Percentiles rank a stretch among this genome's conserved stretches.
Conservation (phyloP, 1,140 invertebrate genomes). For the Protaetia brevitarsis region DNA sequence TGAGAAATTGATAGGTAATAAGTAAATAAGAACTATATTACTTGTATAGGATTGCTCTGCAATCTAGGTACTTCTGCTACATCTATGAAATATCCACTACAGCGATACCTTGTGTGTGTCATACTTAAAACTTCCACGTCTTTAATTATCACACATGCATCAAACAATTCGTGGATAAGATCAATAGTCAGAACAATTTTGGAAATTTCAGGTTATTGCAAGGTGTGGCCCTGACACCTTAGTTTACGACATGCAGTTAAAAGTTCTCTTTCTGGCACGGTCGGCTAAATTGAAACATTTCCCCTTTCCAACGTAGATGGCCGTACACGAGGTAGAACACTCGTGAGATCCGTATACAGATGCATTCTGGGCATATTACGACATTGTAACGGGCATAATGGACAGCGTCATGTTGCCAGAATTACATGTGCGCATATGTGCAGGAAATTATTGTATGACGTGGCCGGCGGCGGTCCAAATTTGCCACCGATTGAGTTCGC, state of each 20-base stretch:
- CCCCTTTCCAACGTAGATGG: not conserved
- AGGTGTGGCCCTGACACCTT: no score
- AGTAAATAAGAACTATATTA: no score
- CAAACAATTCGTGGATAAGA: no score
- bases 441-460: not conserved
- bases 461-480: conserved; percentile 3
- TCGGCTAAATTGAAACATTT: not conserved
- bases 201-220: no score
- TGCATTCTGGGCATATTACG: not conserved
- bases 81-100: no score
- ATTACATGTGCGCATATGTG: not conserved
- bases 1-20: no score
- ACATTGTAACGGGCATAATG: not conserved
- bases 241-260: not conserved
- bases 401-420: not conserved
- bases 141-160: no score
- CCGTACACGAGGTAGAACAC: not conserved
- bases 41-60: no score
- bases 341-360: not conserved
- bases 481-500: not conserved
- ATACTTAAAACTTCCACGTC: no score
- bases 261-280: not conserved
- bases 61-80: no score
- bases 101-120: no score
- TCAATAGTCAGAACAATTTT: no score